Percentiles rank a stretch among this genome's conserved stretches.
Evolutionary conservation across 2,888 invertebrate genomes (phyloP).

Genomic region (Cryptus armator): DNA sequence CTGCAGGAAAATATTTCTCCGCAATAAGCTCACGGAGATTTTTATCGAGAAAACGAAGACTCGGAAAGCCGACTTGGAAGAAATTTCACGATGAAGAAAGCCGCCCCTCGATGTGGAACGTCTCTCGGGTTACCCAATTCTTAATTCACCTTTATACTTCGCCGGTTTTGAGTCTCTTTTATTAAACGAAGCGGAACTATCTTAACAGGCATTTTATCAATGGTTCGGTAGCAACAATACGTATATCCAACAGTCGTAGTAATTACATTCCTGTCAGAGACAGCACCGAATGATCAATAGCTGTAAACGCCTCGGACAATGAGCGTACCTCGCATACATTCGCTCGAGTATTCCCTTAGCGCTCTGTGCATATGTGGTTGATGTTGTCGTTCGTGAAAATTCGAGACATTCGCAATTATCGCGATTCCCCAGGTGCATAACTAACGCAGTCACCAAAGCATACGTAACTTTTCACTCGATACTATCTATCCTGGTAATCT

Average conservation of each 20-base stretch:
- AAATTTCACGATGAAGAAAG: neutral
- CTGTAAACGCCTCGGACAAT: constrained; percentile 58
- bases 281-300: constrained; percentile 61
- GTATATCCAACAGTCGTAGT: constrained; percentile 40
- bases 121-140: neutral
- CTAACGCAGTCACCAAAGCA: neutral
- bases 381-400: constrained; percentile 23
- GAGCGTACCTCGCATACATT: constrained; percentile 51
- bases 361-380: constrained; percentile 13
- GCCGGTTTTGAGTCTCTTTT: neutral
- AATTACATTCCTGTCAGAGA: constrained; percentile 68
- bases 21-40: constrained; percentile 33
- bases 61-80: neutral
- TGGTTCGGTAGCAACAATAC: neutral
- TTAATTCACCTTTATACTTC: neutral
- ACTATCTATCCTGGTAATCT: neutral
- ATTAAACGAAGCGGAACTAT: neutral
- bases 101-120: neutral
- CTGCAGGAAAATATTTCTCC: constrained; percentile 32
- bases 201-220: neutral
- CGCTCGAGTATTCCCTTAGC: constrained; percentile 41
- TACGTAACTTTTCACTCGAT: neutral
- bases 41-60: constrained; percentile 8
- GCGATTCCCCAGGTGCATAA: neutral
- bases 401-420: constrained; percentile 61